Base-by-base conservation (phyloP, 2,113 vertebrate genomes). In the Equus przewalskii region DNA sequence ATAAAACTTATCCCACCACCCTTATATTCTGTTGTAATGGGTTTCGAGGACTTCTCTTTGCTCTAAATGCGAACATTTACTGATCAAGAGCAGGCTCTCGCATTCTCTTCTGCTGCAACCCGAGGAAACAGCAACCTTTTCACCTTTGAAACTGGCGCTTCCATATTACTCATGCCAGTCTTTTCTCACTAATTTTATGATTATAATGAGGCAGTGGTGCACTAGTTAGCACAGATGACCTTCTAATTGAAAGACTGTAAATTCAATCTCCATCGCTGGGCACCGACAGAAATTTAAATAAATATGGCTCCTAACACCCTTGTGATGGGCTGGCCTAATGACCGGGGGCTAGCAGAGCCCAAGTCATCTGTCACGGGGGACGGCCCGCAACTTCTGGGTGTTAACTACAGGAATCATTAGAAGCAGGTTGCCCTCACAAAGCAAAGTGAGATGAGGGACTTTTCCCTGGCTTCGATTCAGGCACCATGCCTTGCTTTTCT, bases 171-270 rank as follows among this genome's bases (percentile, higher is more conserved):
- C 97, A 98, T 98, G 98, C 98, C 98, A 94, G 98, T 98, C 98
- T 98, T 98, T 98, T 96, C 98, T 98, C 96, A 64, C 98, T 99
- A 98, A 98, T 99, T 99, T 99, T 98, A 98, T 98, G 96, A 98
- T 98, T 98, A 98, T 99, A 99, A 99, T 98, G 98, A 99, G 98
- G 98, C 98, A 98, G 98, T 98, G 96, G 98, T 36, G 0, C 98
- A 93, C 98, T 98, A 98, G 97, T 99, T 99, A 99, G 98, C 97
- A 97, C 97, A 97, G 98, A 98, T 98, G 98, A 99, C 99, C 98
- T 99, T 98, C 98, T 99, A 99, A 99, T 99, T 99, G 99, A 99
- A 99, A 99, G 98, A 97, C 98, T 98, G 97, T 99, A 99, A 98
- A 99, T 99, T 98, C 98, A 97, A 98, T 99, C 98, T 98, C 97